These are phyloP conservation scores for Rhabdophis nuchalis DNA, from an alignment of 2,797 vertebrate species.

Conservation along the genomic window DNA sequence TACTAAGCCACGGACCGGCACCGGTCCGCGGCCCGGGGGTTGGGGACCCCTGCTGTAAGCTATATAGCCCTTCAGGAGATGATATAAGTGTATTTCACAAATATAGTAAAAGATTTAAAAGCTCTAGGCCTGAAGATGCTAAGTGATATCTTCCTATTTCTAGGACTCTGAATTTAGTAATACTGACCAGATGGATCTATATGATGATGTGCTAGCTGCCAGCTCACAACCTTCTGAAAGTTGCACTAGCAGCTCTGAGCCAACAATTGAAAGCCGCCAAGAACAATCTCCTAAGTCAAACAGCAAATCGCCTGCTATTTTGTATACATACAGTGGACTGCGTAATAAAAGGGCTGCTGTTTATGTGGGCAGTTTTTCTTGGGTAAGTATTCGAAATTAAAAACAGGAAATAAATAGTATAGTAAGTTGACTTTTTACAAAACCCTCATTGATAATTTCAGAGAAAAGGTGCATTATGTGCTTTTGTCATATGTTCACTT, in stretches of 20 bases:
- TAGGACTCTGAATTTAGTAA: constrained; percentile 78
- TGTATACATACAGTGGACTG: constrained; percentile 72
- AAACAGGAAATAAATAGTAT: constrained; percentile 22
- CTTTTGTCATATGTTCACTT: background rate
- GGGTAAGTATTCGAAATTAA: constrained; percentile 78
- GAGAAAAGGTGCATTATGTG: background rate
- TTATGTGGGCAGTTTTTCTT: constrained; percentile 90
- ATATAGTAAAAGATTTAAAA: background rate
- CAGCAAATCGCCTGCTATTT: constrained; percentile 67
- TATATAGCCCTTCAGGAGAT: background rate
- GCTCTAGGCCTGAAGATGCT: background rate
- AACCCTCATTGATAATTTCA: background rate
- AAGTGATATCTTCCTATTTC: background rate
- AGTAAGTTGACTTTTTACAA: background rate
- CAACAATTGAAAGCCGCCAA: constrained; percentile 60
- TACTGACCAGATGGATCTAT: constrained; percentile 89
- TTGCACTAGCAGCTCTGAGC: constrained; percentile 54
- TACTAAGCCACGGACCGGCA: no score
- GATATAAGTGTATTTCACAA: background rate
- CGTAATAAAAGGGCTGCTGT: constrained; percentile 76
- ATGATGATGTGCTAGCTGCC: constrained; percentile 88
- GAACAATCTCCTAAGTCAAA: constrained; percentile 66
- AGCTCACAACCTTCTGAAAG: constrained; percentile 74
- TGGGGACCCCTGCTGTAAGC: no score
- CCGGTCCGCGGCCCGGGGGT: no score